A percentile compares a stretch with the other conserved stretches of the same genome.
Conservation (phyloP, 2,797 vertebrate species). For the Dermochelys coriacea region DNA sequence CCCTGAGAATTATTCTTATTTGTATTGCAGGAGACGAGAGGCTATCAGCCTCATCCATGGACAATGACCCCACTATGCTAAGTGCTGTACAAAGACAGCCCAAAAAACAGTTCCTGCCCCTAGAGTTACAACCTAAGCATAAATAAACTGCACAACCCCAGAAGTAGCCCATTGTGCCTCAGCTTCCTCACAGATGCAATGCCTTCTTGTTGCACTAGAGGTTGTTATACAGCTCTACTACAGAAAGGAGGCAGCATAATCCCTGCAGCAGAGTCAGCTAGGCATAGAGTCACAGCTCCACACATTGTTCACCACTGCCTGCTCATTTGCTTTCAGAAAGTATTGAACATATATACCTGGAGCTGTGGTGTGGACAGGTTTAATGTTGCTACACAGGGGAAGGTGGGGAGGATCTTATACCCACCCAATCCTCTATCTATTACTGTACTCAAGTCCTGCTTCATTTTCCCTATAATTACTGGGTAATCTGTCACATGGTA, state of each 20-base stretch:
- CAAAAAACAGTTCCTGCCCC: not conserved
- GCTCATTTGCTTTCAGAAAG: not conserved
- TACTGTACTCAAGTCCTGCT: not conserved
- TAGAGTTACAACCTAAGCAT: not conserved
- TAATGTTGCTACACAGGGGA: not conserved
- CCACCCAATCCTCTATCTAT: too few species aligned
- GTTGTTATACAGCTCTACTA: not conserved
- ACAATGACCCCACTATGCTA: not conserved
- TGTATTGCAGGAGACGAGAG: not conserved
- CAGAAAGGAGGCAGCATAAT: not conserved
- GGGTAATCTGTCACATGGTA: not conserved
- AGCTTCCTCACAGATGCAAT: not conserved
- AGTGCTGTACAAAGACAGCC: not conserved
- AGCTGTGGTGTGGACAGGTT: not conserved
- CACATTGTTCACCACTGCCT: not conserved
- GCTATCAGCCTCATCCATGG: not conserved
- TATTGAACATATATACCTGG: not conserved
- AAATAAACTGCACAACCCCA: not conserved
- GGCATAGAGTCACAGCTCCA: not conserved
- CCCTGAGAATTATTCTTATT: too few species aligned
- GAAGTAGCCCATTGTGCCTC: not conserved
- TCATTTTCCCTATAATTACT: not conserved
- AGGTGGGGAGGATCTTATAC: not conserved
- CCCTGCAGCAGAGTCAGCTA: not conserved
- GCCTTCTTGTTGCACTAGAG: not conserved